These are phyloP conservation scores for Nothoprocta perdicaria DNA, from an alignment of 2,113 vertebrate genomes.

Conservation along the genomic window DNA sequence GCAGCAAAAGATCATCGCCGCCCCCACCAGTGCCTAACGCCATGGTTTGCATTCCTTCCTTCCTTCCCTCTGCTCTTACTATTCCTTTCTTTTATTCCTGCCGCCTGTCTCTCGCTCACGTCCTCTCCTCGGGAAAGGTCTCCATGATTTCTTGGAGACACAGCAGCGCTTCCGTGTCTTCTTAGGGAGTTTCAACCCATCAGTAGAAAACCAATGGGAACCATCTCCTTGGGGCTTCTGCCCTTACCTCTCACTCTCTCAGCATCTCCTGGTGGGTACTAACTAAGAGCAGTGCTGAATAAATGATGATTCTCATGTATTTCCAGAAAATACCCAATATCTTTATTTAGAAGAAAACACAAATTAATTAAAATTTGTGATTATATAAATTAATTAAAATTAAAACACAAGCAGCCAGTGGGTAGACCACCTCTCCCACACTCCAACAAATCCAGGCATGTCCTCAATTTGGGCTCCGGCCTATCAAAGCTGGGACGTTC, in stretches of 20 bases:
- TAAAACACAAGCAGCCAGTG: neutral
- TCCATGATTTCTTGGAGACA: no score
- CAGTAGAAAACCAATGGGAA: no score
- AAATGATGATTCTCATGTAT: rapidly evolving
- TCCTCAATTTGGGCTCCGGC: rapidly evolving
- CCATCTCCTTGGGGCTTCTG: no score
- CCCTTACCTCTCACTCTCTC: neutral
- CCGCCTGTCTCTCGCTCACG: neutral
- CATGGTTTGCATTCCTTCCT: neutral
- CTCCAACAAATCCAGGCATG: rapidly evolving
- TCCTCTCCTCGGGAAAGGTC: neutral
- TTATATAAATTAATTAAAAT: no score
- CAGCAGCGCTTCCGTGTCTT: neutral
- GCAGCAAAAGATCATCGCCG: rapidly evolving
- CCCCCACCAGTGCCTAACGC: rapidly evolving
- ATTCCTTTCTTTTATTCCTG: neutral
- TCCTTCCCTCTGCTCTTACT: neutral
- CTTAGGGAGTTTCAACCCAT: neutral
- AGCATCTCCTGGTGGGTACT: neutral
- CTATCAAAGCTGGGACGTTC: neutral
- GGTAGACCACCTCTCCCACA: rapidly evolving
- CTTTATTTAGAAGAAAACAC: neutral
- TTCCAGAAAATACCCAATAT: neutral
- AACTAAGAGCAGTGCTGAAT: neutral
- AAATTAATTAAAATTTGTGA: neutral